Base-by-base conservation (phyloP, 35 echinoderm and acorn worm genomes). In the Apostichopus californicus region DNA sequence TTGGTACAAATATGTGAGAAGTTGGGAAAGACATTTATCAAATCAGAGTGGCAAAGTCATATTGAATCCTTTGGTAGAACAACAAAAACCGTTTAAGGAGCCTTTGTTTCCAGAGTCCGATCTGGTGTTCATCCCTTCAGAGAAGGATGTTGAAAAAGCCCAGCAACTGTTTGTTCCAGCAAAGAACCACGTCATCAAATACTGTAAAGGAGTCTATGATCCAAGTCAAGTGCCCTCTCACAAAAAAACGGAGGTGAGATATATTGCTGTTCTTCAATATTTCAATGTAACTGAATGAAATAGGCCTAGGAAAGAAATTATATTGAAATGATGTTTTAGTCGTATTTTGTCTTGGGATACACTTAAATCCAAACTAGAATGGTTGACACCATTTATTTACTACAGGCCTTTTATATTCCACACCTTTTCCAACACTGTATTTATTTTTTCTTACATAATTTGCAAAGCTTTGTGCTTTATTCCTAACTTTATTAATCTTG, bases 211-310 rank as follows among this genome's bases (percentile, higher is more conserved):
- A 18, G 53, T 79, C 5, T 91, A 91, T 57, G 9, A 91, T 23
- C 89, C 89, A 57, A 77, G 17, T 22, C 23, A 79, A 34, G 89
- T 59, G 8, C 89, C 89, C 2, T 3, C 68, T 18, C 77, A 91
- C 56, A 91, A 57, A 10, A 57, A 58, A 23, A 15, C 72, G 23
- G 89, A 91, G 77, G 89, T 91, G 59, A 91, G 89, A 75, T n/a
- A 1, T 73, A 12, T 73, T 18, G 6, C n/a, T 2, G 11, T 12
- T 9, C 6, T 9, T 60, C 11, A 60, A 60, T 60, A 9, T 9
- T 60, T 60, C 6, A 9, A 60, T 60, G 28, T 60, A 2, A 60
- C 58, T 60, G 58, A 12, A 7, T 9, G 58, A 4, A 60, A 60
- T 60, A 60, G 58, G 58, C 11, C 58, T 60, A 60, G 58, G 11